Base-by-base conservation (phyloP, 2,113 vertebrate species). In the Craseonycteris thonglongyai region DNA sequence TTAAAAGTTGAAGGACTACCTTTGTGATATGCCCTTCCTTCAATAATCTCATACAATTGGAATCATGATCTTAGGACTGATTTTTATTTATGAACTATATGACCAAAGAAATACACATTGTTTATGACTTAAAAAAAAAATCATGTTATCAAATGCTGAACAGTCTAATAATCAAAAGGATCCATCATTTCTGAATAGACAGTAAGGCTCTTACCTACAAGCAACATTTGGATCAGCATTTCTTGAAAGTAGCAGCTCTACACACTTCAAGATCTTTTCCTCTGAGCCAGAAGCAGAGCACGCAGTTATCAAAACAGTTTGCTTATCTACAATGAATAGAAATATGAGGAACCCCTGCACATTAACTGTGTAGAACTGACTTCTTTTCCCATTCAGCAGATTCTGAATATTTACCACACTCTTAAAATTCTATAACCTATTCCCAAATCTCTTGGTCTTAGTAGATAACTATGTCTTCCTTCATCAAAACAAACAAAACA, bases 241-340 rank as follows among this genome's bases (percentile, higher is more conserved):
- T 96, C 99, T 99, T 95, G 99, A 99, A 0, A 99, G 98, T 40
- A 99, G 98, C n/a, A 99, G 98, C 76, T 99, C 99, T 68, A 99
- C 98, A 96, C 99, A 99, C 97, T 98, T 98, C 95, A 98, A 95
- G 66, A 99, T 98, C 84, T 98, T 98, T 81, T 99, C 99, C 94
- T 99, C 99, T 33, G 98, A 96, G 83, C 98, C 98, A 90, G 92
- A 96, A 1, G 99, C 99, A 33, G 97, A 97, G 97, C 99, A 99
- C 28, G 99, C 98, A 95, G 98, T 98, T 99, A 99, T 99, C 93
- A 99, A 98, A 95, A 99, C 97, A 1, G 99, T 99, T 96, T 98
- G 98, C 0, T 98, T 96, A 98, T 99, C 99, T 99, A 97, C 68
- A 97, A 61, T 81, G 81, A 97, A 96, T 94, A 49, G 69, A 82